Evolutionary conservation across 2,888 invertebrate genomes (phyloP), one percentile per base, ranked within the genome.

Genomic region (Strigamia maritima): DNA sequence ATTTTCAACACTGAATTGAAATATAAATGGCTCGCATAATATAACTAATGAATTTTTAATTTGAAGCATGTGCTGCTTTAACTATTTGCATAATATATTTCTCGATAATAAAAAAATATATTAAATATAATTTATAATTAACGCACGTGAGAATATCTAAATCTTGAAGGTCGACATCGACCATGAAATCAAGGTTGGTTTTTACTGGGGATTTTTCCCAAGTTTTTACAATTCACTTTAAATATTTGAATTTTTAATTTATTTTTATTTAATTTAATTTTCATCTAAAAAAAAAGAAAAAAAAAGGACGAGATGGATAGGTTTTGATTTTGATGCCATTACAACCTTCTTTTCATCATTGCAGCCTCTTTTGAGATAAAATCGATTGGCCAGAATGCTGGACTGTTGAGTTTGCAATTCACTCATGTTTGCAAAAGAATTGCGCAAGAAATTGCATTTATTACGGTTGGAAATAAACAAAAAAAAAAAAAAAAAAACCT

Each of bases 51-150:
- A n/a, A 26, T 26, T 65, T 26, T 24, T 0, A 7, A n/a, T n/a
- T 77, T 26, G 44, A 44, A 22, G 49, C 77, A 77, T 77, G 77
- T 77, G 77, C 19, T 77, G 49, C 40, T 44, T 77, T 77, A 49
- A 49, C 44, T 77, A 77, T 77, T 76, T 77, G 77, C 77, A 77
- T 77, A 77, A 77, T 77, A 49, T 77, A 77, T 77, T 8, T 28
- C 10, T 26, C 26, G 26, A 65, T 65, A 14, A 24, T 65, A 65
- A 24, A 31, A 6, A 31, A 2, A 24, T 60, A 4, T 65, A 65
- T 8, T 24, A 24, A 26, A 26, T 31, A 14, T 14, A 26, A 65
- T 28, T 65, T 24, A 65, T 1, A 65, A 26, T 65, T 1, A 65
- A 26, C 26, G 26, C 26, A 16, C 22, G 26, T 49, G 16, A 19